Evolutionary conservation across 2,113 vertebrate genomes (phyloP).

Genomic region (Takifugu flavidus): DNA sequence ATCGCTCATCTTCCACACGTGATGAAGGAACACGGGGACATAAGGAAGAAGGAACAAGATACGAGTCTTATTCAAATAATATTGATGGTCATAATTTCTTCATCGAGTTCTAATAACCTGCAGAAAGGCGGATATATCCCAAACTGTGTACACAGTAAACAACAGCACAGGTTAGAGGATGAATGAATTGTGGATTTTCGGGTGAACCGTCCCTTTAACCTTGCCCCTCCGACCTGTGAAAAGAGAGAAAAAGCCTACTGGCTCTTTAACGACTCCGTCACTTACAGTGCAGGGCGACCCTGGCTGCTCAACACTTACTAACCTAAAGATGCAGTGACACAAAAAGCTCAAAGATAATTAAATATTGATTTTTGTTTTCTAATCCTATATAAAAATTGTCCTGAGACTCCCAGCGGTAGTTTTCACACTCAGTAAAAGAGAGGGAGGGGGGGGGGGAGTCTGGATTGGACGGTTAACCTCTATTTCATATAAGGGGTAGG

Average conservation of each 20-base stretch:
- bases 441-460: slow-evolving; percentile 64
- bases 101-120: too few relatives aligned
- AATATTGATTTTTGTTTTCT: slow-evolving; percentile 99
- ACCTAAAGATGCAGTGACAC: slow-evolving; percentile 99
- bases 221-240: slow-evolving; percentile 60
- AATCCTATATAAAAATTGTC: slow-evolving; percentile 99
- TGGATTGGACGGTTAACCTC: slow-evolving; percentile 86
- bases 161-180: not conserved
- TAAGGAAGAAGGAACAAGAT: too few relatives aligned
- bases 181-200: not conserved
- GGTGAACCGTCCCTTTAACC: slow-evolving; percentile 66
- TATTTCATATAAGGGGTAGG: slow-evolving; percentile 73
- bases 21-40: too few relatives aligned
- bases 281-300: slow-evolving; percentile 78
- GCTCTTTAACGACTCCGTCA: slow-evolving; percentile 85
- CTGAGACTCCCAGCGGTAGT: slow-evolving; percentile 97
- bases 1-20: too few relatives aligned
- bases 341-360: slow-evolving; percentile 99
- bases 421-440: slow-evolving; percentile 88
- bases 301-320: slow-evolving; percentile 80
- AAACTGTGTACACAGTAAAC: not conserved
- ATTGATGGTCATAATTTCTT: too few relatives aligned
- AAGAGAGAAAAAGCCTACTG: slow-evolving; percentile 65
- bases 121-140: too few relatives aligned
- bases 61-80: too few relatives aligned